phyloP scores from a whole-genome alignment of 2,113 vertebrate genomes.

The Hippocampus abdominalis region DNA sequence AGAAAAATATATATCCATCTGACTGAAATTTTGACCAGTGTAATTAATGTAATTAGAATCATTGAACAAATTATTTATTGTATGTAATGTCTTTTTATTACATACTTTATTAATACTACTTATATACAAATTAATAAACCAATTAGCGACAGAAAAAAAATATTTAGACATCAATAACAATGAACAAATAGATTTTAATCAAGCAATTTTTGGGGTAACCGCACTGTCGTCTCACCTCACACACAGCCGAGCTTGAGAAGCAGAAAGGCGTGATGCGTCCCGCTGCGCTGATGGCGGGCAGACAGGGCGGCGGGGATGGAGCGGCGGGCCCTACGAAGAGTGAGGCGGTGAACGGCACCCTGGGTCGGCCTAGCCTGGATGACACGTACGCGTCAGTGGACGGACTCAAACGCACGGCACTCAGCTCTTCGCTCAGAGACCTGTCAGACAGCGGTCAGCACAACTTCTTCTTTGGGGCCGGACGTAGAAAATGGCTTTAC shows the following conservation, averaged over 20 bases:
- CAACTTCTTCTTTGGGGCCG: background rate
- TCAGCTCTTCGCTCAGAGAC: slow-evolving; percentile 88
- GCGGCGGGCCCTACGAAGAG: slow-evolving; percentile 55
- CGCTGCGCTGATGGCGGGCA: slow-evolving; percentile 66
- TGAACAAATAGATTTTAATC: background rate
- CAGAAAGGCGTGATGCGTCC: slow-evolving; percentile 89
- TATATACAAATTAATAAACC: background rate
- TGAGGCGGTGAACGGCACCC: slow-evolving; percentile 82
- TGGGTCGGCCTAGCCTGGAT: slow-evolving; percentile 82
- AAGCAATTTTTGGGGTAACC: background rate
- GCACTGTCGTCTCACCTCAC: background rate
- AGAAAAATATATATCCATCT: no score
- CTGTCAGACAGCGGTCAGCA: slow-evolving; percentile 86
- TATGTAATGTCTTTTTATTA: background rate
- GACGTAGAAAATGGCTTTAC: background rate
- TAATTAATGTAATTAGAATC: no score
- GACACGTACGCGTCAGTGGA: slow-evolving; percentile 85
- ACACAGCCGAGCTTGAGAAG: slow-evolving; percentile 87
- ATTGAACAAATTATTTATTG: background rate
- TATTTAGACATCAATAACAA: background rate
- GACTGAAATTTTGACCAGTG: no score
- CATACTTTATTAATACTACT: background rate
- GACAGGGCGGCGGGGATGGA: slow-evolving; percentile 51
- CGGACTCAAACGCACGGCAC: slow-evolving; percentile 85
- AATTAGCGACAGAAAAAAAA: background rate